Evolutionary conservation across 2,113 vertebrate genomes (phyloP), one percentile per base, ranked within the genome.

Genomic region (Thamnaconus septentrionalis): DNA sequence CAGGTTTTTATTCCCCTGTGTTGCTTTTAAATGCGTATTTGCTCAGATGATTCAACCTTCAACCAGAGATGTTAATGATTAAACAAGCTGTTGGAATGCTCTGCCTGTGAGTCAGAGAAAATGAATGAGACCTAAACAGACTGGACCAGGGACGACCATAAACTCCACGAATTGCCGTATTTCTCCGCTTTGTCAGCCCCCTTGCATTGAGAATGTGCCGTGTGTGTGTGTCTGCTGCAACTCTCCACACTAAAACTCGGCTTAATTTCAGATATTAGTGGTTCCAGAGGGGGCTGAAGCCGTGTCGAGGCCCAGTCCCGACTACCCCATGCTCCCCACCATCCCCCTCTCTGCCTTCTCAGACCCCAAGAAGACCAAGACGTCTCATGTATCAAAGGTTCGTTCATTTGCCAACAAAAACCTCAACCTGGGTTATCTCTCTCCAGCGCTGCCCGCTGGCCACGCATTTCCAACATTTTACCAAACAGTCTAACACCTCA

Each of bases 311-410:
- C 97, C 97, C 53, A 98, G 97, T 82, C 97, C 97, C 0, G 96
- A 98, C 87, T 98, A 98, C 83, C 97, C 96, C 0, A 99, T 99
- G 94, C 90, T 98, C 66, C 96, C 97, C 86, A 98, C 96, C 69
- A 99, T 98, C 86, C 97, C 96, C 31, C 95, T 98, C 42, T 98
- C 97, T 72, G 96, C 96, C 85, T 98, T 98, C 88, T 98, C 97
- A 48, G 97, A 99, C 87, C 97, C 96, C 83, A 99, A 99, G 92
- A 98, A 98, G 90, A 96, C 92, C 83, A 98, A 98, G 86, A 94
- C 94, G 0, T 94, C 96, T 75, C 97, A 99, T 52, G 92, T 94
- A 69, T 96, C 97, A 88, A 99, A 99, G 96, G 97, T 98, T 76
- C 85, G 94, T 90, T 11, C 31, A 41, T 12, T 9, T 48, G 0